phyloP scores from a whole-genome alignment of 1,140 invertebrate genomes.

The Goniozus legneri region DNA sequence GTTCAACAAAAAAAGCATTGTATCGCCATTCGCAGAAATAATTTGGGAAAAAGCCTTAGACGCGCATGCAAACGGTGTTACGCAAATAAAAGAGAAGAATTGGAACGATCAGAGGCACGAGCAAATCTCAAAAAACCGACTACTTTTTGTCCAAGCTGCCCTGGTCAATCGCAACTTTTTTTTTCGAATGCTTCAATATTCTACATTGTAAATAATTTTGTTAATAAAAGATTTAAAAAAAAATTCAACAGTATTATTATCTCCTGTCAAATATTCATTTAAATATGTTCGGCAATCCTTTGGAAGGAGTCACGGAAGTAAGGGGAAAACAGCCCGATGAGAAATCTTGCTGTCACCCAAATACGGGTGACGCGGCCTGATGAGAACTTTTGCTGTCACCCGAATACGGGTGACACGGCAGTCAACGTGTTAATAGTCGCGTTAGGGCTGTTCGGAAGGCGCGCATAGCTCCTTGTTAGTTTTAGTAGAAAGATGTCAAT shows the following conservation, averaged over 20 bases:
- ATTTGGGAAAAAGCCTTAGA: slow-evolving; percentile 8
- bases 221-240: slow-evolving; percentile 3
- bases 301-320: slow-evolving; percentile 1
- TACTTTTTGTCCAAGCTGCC: slow-evolving; percentile 4
- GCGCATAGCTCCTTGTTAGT: no score
- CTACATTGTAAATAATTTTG: slow-evolving; percentile 5
- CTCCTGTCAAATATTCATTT: background rate
- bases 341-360: slow-evolving; percentile 1
- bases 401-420: slow-evolving; percentile 6
- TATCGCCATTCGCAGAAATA: slow-evolving; percentile 12
- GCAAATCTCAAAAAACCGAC: slow-evolving; percentile 6
- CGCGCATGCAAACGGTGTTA: slow-evolving; percentile 11
- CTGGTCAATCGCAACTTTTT: slow-evolving; percentile 2
- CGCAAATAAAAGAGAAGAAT: slow-evolving; percentile 10
- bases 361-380: slow-evolving; percentile 5
- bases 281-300: slow-evolving; percentile 4
- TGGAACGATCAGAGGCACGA: slow-evolving; percentile 7
- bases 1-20: slow-evolving; percentile 6
- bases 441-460: no score
- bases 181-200: slow-evolving; percentile 1
- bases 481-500: no score
- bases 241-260: slow-evolving; percentile 4
- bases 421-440: slow-evolving; percentile 1
- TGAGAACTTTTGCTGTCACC: slow-evolving; percentile 4
- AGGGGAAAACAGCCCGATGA: background rate